Evolutionary conservation across 1,140 invertebrate genomes (phyloP).

Genomic region (Procambarus clarkii): DNA sequence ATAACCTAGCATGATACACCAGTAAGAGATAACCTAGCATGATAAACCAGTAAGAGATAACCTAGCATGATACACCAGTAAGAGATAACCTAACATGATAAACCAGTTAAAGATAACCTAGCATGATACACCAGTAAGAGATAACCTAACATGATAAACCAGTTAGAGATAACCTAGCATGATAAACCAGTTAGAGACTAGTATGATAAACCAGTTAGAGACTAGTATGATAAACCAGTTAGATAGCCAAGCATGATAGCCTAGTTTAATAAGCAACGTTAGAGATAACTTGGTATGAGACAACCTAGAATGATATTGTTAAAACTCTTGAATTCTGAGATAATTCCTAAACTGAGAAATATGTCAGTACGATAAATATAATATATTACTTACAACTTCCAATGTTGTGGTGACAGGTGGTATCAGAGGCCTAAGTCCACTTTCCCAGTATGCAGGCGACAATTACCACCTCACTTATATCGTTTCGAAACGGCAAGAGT

Average conservation of each 20-base stretch:
- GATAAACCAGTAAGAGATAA: not conserved
- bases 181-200: too few relatives aligned
- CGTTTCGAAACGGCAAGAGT: not conserved
- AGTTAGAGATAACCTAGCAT: not conserved
- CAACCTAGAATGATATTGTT: not conserved
- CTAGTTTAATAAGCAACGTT: not conserved
- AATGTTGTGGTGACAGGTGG: not conserved
- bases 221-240: not conserved
- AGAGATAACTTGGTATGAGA: not conserved
- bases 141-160: not conserved
- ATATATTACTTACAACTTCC: not conserved
- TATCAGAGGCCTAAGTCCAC: not conserved
- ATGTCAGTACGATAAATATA: not conserved
- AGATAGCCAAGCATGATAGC: not conserved
- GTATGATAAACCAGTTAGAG: too few relatives aligned
- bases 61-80: not conserved
- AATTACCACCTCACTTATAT: not conserved
- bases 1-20: too few relatives aligned
- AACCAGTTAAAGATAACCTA: not conserved
- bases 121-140: not conserved
- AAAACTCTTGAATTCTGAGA: not conserved
- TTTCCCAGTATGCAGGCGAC: not conserved
- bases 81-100: not conserved
- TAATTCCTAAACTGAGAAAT: not conserved
- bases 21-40: too few relatives aligned